Evolutionary conservation across 2,113 vertebrate species (phyloP).

Genomic region (Rallus limicola): DNA sequence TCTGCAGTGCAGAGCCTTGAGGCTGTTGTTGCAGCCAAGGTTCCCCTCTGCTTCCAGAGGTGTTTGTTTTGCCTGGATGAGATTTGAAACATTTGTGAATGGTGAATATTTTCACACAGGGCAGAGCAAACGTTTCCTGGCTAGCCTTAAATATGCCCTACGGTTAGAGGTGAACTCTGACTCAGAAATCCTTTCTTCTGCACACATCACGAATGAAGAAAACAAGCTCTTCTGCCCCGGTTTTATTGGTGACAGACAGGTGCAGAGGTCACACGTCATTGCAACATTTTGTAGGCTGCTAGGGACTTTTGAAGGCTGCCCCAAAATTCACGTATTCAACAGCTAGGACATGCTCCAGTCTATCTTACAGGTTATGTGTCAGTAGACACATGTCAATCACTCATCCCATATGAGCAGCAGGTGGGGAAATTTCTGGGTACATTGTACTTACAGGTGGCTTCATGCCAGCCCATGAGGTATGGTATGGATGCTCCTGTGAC

Average conservation of each 20-base stretch:
- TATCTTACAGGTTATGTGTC: neutral
- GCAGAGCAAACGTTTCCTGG: neutral
- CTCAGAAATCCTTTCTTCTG: neutral
- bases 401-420: neutral
- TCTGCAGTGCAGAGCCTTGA: neutral
- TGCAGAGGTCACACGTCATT: accelerated
- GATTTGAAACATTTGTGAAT: neutral
- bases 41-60: neutral
- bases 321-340: neutral
- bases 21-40: neutral
- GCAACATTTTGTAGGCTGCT: neutral
- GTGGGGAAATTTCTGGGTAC: neutral
- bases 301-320: neutral
- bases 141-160: neutral
- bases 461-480: neutral
- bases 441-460: neutral
- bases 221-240: neutral
- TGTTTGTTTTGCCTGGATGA: neutral
- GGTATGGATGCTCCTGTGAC: neutral
- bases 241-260: neutral
- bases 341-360: neutral
- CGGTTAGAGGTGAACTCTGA: neutral
- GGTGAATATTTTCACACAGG: neutral
- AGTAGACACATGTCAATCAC: neutral
- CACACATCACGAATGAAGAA: neutral